Evolutionary conservation across 92 coral and sea anemone genomes (phyloP).

Genomic region (Muricea muricata): DNA sequence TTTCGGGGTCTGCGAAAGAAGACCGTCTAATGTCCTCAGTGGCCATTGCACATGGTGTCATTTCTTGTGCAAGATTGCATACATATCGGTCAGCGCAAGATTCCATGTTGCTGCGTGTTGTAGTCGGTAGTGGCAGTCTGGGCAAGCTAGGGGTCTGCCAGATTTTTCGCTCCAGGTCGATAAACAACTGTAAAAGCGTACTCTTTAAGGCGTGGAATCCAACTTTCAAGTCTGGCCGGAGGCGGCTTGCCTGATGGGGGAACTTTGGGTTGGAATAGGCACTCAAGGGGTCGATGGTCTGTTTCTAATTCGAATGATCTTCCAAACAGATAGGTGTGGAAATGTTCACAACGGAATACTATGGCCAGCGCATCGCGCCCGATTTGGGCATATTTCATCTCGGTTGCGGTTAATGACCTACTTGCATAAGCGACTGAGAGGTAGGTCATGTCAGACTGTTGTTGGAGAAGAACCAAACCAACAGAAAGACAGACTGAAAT

Average conservation of each 20-base stretch:
- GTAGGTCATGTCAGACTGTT: too few relatives aligned
- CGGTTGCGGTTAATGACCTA: too few relatives aligned
- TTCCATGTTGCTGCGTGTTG: slow-evolving; percentile 6
- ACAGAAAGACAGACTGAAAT: slow-evolving; percentile 51
- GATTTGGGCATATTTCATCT: too few relatives aligned
- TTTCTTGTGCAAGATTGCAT: too few relatives aligned
- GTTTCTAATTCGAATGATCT: slow-evolving; percentile 64
- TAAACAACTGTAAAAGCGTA: slow-evolving; percentile 50
- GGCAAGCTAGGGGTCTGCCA: not conserved
- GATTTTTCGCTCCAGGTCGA: not conserved
- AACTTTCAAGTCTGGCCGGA: slow-evolving; percentile 51
- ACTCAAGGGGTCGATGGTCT: slow-evolving; percentile 60
- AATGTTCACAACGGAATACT: too few relatives aligned
- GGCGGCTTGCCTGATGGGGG: slow-evolving; percentile 26
- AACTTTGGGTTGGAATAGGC: slow-evolving; percentile 52
- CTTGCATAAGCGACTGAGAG: too few relatives aligned
- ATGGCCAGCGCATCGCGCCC: too few relatives aligned
- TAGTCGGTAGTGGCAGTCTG: not conserved
- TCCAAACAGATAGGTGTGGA: too few relatives aligned
- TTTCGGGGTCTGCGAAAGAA: too few relatives aligned
- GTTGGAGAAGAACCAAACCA: not conserved
- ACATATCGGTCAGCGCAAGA: too few relatives aligned
- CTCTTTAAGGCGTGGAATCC: slow-evolving; percentile 56
- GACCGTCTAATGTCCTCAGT: too few relatives aligned
- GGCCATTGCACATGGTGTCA: too few relatives aligned